These are phyloP conservation scores for Drosophila rufa DNA, from an alignment of 1,140 invertebrate species.

Conservation along the genomic window DNA sequence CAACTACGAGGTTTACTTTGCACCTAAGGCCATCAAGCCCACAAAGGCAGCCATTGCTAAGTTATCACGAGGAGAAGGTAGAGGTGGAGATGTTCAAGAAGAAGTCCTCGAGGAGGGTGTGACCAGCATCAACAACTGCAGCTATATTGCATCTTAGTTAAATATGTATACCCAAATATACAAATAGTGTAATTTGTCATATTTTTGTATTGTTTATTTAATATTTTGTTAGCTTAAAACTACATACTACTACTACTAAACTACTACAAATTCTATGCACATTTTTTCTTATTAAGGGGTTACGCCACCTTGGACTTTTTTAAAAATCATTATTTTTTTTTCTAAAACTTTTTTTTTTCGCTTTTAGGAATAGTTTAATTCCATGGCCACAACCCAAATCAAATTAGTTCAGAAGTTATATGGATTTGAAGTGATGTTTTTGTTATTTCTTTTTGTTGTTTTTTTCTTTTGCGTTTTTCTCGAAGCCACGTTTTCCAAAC, in stretches of 20 bases:
- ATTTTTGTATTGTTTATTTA: constrained; percentile 21
- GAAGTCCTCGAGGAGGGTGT: neutral
- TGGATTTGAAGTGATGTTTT: too few relatives aligned
- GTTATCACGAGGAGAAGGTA: constrained; percentile 20
- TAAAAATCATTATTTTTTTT: too few relatives aligned
- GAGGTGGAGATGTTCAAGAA: neutral
- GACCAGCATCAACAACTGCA: constrained; percentile 5
- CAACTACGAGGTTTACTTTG: constrained; percentile 82
- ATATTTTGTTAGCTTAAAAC: constrained; percentile 37
- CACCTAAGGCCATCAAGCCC: constrained; percentile 64
- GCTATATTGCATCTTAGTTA: constrained; percentile 63
- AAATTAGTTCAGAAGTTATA: too few relatives aligned
- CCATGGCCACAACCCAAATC: too few relatives aligned
- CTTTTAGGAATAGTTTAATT: too few relatives aligned
- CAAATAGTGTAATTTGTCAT: constrained; percentile 37
- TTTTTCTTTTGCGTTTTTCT: too few relatives aligned
- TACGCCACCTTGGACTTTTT: too few relatives aligned
- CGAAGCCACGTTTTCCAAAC: too few relatives aligned
- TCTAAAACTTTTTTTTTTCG: too few relatives aligned
- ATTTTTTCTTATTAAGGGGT: constrained; percentile 6
- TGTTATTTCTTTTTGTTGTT: too few relatives aligned
- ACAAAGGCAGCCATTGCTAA: constrained; percentile 59
- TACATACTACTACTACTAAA: too few relatives aligned
- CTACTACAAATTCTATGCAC: constrained; percentile 2
- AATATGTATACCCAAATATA: constrained; percentile 34